Evolutionary conservation across 2,888 invertebrate genomes (phyloP), one percentile per base, ranked within the genome.

Genomic region (Nemotelus pantherinus): DNA sequence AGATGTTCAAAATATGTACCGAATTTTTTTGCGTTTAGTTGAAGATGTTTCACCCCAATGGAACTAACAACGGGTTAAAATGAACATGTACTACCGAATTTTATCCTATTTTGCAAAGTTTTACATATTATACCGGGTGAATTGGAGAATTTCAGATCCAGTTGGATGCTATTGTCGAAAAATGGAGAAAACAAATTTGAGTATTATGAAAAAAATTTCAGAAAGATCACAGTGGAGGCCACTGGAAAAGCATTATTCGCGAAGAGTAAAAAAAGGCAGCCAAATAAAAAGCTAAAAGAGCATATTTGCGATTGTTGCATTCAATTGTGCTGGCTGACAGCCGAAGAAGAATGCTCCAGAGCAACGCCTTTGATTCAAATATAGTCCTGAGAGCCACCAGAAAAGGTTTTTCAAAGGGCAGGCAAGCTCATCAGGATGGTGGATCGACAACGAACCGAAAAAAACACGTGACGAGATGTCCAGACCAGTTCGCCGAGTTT

Each of bases 1-100:
- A 84, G 80, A 60, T 85, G 47, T 85, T 84, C 78, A 83, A 82
- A 75, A 83, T 83, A 41, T 85, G 82, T 57, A 82, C 82, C 47
- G 82, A 85, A 63, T 83, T 84, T 45, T 83, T 84, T 76, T 80
- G 81, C 5, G 84, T 84, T 25, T 25, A 25, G 25, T 25, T 70
- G 80, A 83, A 83, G 83, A 82, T 50, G 77, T 80, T 41, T 71
- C 80, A 6, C 25, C 25, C 25, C 25, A 25, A 25, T 25, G 25
- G 1, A 25, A 25, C 25, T 25, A 25, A 25, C 25, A 25, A 25
- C 1, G 25, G 25, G 25, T 25, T 25, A 25, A 25, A 25, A 25
- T 25, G 25, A 25, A 25, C 25, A 25, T 25, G 1, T 25, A 25
- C 25, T 25, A 25, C 25, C 25, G 25, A 25, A 25, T 25, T 25